These are phyloP conservation scores for Tenthredo amoena DNA, from an alignment of 2,888 invertebrate species.

Conservation along the genomic window DNA sequence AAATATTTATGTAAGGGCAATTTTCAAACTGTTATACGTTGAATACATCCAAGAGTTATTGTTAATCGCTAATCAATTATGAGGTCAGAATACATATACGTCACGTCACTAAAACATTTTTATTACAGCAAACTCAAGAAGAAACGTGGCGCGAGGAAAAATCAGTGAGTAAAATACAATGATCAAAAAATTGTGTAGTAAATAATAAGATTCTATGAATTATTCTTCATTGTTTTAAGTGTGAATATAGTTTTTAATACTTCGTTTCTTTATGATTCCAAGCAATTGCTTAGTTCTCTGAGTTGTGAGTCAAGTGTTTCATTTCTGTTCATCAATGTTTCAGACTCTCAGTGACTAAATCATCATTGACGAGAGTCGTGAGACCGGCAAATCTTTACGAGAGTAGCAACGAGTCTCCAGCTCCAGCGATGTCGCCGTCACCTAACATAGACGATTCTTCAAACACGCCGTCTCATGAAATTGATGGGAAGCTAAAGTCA, in stretches of 20 bases:
- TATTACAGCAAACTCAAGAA: conserved; percentile 76
- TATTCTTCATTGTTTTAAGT: neutral
- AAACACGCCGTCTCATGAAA: conserved; percentile 72
- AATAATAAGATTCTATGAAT: neutral
- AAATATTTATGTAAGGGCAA: neutral
- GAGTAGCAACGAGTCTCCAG: conserved; percentile 65
- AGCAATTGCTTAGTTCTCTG: neutral
- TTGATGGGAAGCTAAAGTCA: conserved; percentile 72
- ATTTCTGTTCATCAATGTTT: neutral
- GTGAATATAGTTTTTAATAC: neutral
- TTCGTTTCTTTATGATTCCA: neutral
- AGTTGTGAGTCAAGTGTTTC: neutral
- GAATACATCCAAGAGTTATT: neutral
- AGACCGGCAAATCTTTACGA: conserved; percentile 69
- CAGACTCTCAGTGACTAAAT: conserved; percentile 32
- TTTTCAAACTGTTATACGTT: neutral
- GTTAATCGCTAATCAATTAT: neutral
- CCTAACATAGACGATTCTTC: conserved; percentile 69
- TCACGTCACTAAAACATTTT: conserved; percentile 60
- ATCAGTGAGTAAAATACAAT: conserved; percentile 69
- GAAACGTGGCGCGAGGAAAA: conserved; percentile 73
- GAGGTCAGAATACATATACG: conserved; percentile 21
- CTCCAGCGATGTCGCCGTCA: conserved; percentile 68
- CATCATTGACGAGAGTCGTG: conserved; percentile 52
- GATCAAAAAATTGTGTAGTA: neutral